These are phyloP conservation scores for Atta cephalotes DNA, from an alignment of 1,140 invertebrate genomes.

Conservation along the genomic window DNA sequence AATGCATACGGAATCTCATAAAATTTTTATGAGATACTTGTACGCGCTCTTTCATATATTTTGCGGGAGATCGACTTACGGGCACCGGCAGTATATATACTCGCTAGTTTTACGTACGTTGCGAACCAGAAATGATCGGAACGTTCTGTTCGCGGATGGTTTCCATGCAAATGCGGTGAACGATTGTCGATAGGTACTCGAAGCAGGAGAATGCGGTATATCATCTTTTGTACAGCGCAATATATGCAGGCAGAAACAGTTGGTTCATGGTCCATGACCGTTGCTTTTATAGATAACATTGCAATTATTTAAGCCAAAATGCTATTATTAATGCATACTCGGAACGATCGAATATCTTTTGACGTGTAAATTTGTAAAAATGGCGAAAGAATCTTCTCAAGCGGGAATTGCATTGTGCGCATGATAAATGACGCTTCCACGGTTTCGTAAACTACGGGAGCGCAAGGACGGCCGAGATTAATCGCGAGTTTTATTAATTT, in stretches of 20 bases:
- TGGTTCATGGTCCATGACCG: constrained; percentile 56
- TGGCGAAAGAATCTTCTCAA: constrained; percentile 32
- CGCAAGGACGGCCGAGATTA: constrained; percentile 56
- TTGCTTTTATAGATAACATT: constrained; percentile 64
- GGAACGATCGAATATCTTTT: constrained; percentile 49
- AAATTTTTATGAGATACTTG: constrained; percentile 42
- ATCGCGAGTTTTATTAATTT: constrained; percentile 63
- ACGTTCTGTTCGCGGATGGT: constrained; percentile 69
- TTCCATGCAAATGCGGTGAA: constrained; percentile 74
- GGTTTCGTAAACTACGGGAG: constrained; percentile 55
- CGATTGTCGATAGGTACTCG: constrained; percentile 70
- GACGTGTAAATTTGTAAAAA: constrained; percentile 55
- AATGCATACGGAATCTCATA: constrained; percentile 40
- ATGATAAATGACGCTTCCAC: constrained; percentile 53
- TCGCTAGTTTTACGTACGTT: constrained; percentile 51
- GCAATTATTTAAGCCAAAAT: constrained; percentile 58
- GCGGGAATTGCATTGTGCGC: constrained; percentile 45
- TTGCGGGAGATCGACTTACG: constrained; percentile 27
- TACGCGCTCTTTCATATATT: not conserved
- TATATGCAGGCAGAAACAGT: constrained; percentile 41
- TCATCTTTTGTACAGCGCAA: constrained; percentile 66
- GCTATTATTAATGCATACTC: constrained; percentile 62
- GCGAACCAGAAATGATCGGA: constrained; percentile 70
- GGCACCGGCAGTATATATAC: not conserved
- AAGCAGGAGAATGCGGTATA: constrained; percentile 58